A percentile compares a stretch with the other conserved stretches of the same genome.
These are phyloP conservation scores for Callosobruchus maculatus DNA, from an alignment of 2,888 invertebrate genomes.

Conservation along the genomic window DNA sequence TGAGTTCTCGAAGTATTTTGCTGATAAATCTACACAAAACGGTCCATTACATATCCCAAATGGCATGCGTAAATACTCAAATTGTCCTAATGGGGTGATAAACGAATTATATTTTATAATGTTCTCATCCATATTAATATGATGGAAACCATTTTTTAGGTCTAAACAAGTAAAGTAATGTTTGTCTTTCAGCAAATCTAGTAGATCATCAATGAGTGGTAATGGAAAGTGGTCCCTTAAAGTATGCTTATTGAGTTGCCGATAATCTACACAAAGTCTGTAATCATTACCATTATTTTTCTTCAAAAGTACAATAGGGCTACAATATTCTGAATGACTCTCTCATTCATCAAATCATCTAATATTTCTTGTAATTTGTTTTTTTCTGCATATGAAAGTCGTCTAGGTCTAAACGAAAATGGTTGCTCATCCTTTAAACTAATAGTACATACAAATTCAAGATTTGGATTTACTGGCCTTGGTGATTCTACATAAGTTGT, in stretches of 20 bases:
- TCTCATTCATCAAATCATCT: slow-evolving; percentile 8
- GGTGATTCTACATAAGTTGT: too few species aligned
- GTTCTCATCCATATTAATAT: slow-evolving; percentile 27
- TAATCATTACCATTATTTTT: background rate
- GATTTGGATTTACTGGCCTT: too few species aligned
- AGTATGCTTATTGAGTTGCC: too few species aligned
- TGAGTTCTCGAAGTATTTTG: slow-evolving; percentile 7
- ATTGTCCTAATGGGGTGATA: slow-evolving; percentile 12
- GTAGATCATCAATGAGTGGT: too few species aligned
- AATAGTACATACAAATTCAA: slow-evolving; percentile 6
- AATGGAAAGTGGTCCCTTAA: too few species aligned
- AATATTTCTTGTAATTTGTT: slow-evolving; percentile 13
- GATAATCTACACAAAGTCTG: background rate
- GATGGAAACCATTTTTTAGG: slow-evolving; percentile 16
- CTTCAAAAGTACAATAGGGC: background rate
- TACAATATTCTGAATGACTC: background rate
- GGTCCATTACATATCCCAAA: slow-evolving; percentile 8
- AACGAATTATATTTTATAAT: slow-evolving; percentile 13
- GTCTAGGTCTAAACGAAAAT: slow-evolving; percentile 13
- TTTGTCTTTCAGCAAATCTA: slow-evolving; percentile 1
- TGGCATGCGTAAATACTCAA: slow-evolving; percentile 14
- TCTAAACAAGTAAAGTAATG: background rate
- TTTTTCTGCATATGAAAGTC: slow-evolving; percentile 15
- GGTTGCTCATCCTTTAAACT: slow-evolving; percentile 6
- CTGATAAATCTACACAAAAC: slow-evolving; percentile 7